Evolutionary conservation across 2,797 vertebrate species (phyloP).

Genomic region (Pseudochirops corinnae): DNA sequence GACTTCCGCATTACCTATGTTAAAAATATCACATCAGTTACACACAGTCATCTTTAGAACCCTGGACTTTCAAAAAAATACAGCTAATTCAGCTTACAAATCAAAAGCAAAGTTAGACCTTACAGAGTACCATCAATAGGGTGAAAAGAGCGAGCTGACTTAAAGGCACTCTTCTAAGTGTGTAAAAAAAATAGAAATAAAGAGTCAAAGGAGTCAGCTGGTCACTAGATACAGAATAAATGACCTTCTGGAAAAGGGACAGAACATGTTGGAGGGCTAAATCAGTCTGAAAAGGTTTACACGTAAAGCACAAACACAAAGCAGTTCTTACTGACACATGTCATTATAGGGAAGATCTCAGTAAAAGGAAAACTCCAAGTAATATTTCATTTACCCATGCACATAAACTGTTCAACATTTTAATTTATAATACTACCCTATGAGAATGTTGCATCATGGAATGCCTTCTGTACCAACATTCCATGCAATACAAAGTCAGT

Average conservation of each 20-base stretch:
- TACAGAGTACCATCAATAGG: background rate
- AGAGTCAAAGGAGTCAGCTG: background rate
- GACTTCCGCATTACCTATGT: background rate
- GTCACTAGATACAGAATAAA: background rate
- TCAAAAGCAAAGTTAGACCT: background rate
- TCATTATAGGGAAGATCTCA: constrained; percentile 22
- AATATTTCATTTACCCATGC: constrained; percentile 19
- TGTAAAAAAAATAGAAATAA: background rate
- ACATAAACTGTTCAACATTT: constrained; percentile 34
- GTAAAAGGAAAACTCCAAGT: constrained; percentile 44
- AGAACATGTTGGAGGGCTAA: background rate
- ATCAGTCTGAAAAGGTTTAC: background rate
- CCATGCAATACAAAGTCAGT: background rate
- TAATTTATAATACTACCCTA: constrained; percentile 25
- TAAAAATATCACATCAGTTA: background rate
- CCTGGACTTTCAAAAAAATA: background rate
- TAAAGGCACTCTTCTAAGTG: background rate
- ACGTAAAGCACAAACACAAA: background rate
- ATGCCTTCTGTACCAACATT: background rate
- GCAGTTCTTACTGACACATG: background rate
- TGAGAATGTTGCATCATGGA: background rate
- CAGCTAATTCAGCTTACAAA: background rate
- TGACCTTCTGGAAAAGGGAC: background rate
- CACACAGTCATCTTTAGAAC: background rate
- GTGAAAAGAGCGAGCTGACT: background rate